A percentile compares a stretch with the other conserved stretches of the same genome.
Evolutionary conservation across 2,888 invertebrate genomes (phyloP).

Genomic region (Leucoma salicis): DNA sequence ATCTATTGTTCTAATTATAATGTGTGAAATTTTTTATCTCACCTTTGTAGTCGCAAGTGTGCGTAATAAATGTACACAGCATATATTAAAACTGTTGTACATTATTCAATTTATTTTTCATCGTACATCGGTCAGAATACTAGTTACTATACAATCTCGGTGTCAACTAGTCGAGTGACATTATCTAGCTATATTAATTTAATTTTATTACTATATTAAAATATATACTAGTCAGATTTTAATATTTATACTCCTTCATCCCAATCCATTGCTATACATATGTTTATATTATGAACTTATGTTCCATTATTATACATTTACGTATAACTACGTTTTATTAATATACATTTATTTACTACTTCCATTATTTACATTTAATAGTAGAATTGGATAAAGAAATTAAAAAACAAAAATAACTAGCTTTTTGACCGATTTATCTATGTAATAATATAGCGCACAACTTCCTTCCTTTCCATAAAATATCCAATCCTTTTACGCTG

Average conservation of each 20-base stretch:
- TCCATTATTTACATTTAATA: constrained; percentile 46
- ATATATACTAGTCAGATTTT: constrained; percentile 72
- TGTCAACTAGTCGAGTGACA: constrained; percentile 74
- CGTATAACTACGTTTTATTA: constrained; percentile 41
- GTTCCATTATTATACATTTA: constrained; percentile 34
- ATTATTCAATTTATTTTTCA: constrained; percentile 15
- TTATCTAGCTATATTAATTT: constrained; percentile 80
- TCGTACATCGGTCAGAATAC: constrained; percentile 68
- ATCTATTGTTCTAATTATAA: constrained; percentile 75
- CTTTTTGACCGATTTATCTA: constrained; percentile 80
- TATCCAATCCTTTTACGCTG: constrained; percentile 35
- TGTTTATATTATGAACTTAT: constrained; percentile 38
- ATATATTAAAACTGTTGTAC: constrained; percentile 26
- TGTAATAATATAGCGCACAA: constrained; percentile 71
- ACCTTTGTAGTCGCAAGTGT: constrained; percentile 72
- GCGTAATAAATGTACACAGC: constrained; percentile 50
- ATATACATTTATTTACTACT: constrained; percentile 36
- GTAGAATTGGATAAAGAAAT: constrained; percentile 58
- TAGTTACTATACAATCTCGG: constrained; percentile 54
- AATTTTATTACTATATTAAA: constrained; percentile 67
- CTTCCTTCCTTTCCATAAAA: constrained; percentile 41
- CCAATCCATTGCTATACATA: constrained; percentile 53
- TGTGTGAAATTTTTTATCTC: constrained; percentile 74
- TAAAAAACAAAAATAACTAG: constrained; percentile 66
- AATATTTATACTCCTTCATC: constrained; percentile 58